Evolutionary conservation across 1,140 invertebrate genomes (phyloP).

Genomic region (Trypoxylus dichotomus): DNA sequence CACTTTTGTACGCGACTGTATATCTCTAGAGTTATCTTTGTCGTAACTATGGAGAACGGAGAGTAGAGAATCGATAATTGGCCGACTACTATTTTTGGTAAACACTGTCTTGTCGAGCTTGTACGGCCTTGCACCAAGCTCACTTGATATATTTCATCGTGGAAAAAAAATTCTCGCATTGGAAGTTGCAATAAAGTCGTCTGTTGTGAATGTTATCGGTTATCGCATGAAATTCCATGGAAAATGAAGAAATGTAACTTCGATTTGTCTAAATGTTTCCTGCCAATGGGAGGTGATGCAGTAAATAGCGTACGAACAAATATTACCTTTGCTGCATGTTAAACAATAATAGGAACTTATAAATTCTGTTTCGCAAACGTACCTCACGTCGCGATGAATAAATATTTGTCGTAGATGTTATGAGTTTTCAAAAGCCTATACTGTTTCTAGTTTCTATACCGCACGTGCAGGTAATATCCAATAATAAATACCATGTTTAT

Average conservation of each 20-base stretch:
- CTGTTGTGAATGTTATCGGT: neutral
- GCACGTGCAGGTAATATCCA: neutral
- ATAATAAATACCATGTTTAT: neutral
- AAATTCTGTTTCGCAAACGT: too few relatives aligned
- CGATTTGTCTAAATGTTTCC: neutral
- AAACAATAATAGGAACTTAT: too few relatives aligned
- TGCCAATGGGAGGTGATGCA: neutral
- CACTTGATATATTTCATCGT: too few relatives aligned
- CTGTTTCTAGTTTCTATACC: neutral
- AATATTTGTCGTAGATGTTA: too few relatives aligned
- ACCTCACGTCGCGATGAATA: too few relatives aligned
- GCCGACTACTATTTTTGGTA: slow-evolving; percentile 11
- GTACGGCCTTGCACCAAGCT: slow-evolving; percentile 5
- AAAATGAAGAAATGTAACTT: neutral
- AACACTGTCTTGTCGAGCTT: neutral
- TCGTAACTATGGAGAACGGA: neutral
- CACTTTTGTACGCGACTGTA: neutral
- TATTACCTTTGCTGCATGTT: neutral
- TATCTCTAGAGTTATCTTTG: neutral
- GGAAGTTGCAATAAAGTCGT: neutral
- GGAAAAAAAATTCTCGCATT: neutral
- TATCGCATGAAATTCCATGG: neutral
- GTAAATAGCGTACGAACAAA: neutral
- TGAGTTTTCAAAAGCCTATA: too few relatives aligned
- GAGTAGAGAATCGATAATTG: slow-evolving; percentile 19